These are phyloP conservation scores for Theretra japonica DNA, from an alignment of 2,888 invertebrate species.

Conservation along the genomic window DNA sequence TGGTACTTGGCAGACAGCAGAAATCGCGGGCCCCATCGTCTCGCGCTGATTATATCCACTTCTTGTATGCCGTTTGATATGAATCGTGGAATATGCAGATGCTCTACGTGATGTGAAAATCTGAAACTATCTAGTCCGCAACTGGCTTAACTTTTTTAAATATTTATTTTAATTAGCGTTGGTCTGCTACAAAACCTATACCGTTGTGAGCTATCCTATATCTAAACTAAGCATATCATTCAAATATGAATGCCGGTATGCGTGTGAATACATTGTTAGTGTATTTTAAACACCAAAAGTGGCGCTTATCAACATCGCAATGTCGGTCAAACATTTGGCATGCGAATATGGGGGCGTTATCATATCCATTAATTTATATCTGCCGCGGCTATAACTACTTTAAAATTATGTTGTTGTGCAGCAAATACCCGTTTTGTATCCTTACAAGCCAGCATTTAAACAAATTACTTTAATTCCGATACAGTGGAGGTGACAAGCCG, in stretches of 20 bases:
- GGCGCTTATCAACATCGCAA: slow-evolving; percentile 57
- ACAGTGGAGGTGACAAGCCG: slow-evolving; percentile 13
- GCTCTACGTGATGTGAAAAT: slow-evolving; percentile 23
- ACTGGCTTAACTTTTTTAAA: not conserved
- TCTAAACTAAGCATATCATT: not conserved
- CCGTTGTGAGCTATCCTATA: not conserved
- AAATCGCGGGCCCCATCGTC: slow-evolving; percentile 57
- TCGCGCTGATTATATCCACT: slow-evolving; percentile 38
- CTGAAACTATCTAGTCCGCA: not conserved
- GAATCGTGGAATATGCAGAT: slow-evolving; percentile 28
- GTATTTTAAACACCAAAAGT: slow-evolving; percentile 32
- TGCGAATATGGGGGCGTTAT: slow-evolving; percentile 69
- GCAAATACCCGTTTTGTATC: slow-evolving; percentile 25
- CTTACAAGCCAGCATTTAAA: slow-evolving; percentile 16
- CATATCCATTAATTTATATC: slow-evolving; percentile 39
- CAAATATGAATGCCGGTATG: not conserved
- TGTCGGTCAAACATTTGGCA: slow-evolving; percentile 60
- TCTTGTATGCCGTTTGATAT: slow-evolving; percentile 34
- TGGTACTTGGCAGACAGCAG: slow-evolving; percentile 45
- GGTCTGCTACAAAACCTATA: too few relatives aligned
- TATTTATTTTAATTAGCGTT: slow-evolving; percentile 2
- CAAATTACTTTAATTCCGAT: slow-evolving; percentile 6
- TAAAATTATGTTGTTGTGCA: slow-evolving; percentile 26
- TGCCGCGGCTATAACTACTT: slow-evolving; percentile 29
- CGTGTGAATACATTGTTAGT: slow-evolving; percentile 20